phyloP scores from a whole-genome alignment of 2,113 vertebrate genomes.

The Thryonomys swinderianus region DNA sequence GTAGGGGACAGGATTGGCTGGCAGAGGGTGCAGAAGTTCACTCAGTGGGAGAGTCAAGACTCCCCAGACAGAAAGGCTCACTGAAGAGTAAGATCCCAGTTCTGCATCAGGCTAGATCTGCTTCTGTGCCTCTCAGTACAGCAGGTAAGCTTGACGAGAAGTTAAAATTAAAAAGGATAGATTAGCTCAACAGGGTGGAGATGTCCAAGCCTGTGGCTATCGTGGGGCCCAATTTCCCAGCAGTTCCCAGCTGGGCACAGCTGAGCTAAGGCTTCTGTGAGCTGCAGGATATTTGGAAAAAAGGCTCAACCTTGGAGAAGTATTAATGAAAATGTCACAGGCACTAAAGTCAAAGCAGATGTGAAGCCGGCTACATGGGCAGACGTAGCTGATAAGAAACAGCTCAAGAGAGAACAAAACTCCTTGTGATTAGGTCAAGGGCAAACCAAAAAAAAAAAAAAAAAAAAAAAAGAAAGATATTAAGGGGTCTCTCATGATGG shows the following conservation, averaged over 20 bases:
- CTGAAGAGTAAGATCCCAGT: background rate
- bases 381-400: conserved; percentile 68
- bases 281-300: conserved; percentile 57
- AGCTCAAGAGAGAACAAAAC: conserved; percentile 69
- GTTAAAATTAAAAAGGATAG: background rate
- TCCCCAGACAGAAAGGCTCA: background rate
- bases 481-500: conserved; percentile 24
- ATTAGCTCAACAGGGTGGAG: background rate
- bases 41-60: background rate
- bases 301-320: conserved; percentile 68
- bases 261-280: conserved; percentile 47
- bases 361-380: conserved; percentile 43
- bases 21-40: accelerated
- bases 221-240: background rate
- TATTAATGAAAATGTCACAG: conserved; percentile 79
- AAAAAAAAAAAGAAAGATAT: background rate
- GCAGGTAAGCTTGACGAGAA: background rate
- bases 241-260: conserved; percentile 49
- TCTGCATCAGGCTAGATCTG: background rate
- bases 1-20: background rate
- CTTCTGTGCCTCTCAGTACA: background rate
- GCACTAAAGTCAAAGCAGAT: conserved; percentile 74
- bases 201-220: background rate
- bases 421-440: conserved; percentile 76
- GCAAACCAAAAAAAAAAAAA: conserved; percentile 42